phyloP scores from a whole-genome alignment of 2,888 invertebrate species.

The Oscheius sp. region DNA sequence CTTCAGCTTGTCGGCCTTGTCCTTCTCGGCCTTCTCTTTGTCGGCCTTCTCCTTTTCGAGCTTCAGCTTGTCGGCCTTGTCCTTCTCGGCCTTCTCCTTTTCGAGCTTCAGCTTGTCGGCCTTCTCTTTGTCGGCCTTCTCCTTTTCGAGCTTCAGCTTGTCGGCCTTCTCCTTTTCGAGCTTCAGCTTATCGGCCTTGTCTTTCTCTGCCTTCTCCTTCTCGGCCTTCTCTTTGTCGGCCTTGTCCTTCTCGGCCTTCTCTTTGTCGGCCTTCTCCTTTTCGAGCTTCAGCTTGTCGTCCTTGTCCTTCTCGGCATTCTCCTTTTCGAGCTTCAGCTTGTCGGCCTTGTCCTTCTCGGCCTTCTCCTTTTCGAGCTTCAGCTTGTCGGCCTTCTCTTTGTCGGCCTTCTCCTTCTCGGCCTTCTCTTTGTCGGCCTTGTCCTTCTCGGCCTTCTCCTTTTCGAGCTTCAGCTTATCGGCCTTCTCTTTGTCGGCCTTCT shows the following conservation, averaged over 20 bases:
- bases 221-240: constrained; percentile 17
- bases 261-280: constrained; percentile 10
- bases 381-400: constrained; percentile 12
- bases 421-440: constrained; percentile 10
- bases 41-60: not conserved
- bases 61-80: constrained; percentile 13
- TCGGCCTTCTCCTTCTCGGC: constrained; percentile 16
- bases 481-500: constrained; percentile 16
- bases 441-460: constrained; percentile 9
- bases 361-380: constrained; percentile 10
- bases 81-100: constrained; percentile 12
- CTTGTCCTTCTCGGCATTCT: constrained; percentile 14
- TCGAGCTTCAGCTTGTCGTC: not conserved
- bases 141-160: constrained; percentile 5
- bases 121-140: constrained; percentile 21
- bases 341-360: constrained; percentile 23
- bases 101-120: constrained; percentile 9
- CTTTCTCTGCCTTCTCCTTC: constrained; percentile 18
- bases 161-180: constrained; percentile 14
- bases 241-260: constrained; percentile 17
- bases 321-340: constrained; percentile 12
- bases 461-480: constrained; percentile 4
- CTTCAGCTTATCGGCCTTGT: constrained; percentile 16
- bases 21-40: constrained; percentile 7
- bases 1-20: constrained; percentile 3